Percentiles rank a stretch among this genome's conserved stretches.
Conservation (phyloP, 2,888 invertebrate genomes). For the Conops quadrifasciatus region DNA sequence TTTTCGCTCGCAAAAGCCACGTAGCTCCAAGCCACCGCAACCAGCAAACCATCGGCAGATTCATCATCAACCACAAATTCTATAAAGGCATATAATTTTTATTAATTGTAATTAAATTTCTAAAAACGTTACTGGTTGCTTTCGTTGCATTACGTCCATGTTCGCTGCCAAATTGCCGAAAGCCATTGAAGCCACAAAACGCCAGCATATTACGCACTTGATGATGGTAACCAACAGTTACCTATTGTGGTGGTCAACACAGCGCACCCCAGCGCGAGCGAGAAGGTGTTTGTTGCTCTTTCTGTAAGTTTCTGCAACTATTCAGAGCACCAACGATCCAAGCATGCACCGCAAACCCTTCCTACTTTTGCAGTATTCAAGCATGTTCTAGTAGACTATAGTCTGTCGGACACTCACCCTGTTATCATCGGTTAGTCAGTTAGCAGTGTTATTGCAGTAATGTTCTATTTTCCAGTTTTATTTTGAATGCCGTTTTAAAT, state of each 20-base stretch:
- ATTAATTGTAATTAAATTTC: conserved; percentile 20
- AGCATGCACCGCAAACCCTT: neutral
- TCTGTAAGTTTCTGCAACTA: no score
- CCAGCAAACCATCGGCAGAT: conserved; percentile 36
- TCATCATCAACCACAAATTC: neutral
- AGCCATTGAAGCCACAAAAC: conserved; percentile 60
- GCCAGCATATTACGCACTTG: conserved; percentile 2
- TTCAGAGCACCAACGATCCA: neutral
- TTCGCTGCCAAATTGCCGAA: conserved; percentile 56
- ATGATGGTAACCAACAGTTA: neutral
- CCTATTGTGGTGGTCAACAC: neutral
- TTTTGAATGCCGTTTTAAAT: neutral
- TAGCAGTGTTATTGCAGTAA: conserved; percentile 19
- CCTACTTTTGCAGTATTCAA: conserved; percentile 22
- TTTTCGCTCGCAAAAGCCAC: conserved; percentile 50
- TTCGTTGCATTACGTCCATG: conserved; percentile 41
- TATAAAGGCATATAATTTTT: conserved; percentile 36
- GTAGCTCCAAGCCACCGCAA: conserved; percentile 55
- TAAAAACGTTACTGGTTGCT: neutral
- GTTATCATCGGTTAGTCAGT: conserved; percentile 21
- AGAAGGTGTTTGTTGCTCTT: neutral
- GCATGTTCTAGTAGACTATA: conserved; percentile 5
- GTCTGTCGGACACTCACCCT: neutral
- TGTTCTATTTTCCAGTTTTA: conserved; percentile 16
- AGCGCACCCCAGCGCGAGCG: neutral